Conservation (phyloP, 2,797 vertebrate species). For the Alfaro cultratus region DNA sequence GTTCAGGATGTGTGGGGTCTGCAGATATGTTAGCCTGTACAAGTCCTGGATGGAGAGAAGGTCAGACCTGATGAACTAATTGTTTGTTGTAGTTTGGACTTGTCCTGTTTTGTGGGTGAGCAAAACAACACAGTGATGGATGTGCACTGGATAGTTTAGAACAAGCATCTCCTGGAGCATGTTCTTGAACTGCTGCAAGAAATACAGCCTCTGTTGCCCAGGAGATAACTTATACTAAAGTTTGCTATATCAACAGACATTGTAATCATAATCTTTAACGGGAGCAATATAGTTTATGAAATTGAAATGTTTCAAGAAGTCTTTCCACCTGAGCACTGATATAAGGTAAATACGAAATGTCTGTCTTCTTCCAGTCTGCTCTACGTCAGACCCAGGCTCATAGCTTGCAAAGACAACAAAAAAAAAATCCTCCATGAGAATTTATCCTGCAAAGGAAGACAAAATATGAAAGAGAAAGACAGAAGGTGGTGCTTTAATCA, state of each 20-base stretch:
- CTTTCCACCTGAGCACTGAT: slow-evolving; percentile 2
- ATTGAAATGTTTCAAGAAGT: slow-evolving; percentile 3
- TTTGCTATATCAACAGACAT: neutral
- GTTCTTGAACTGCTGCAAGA: neutral
- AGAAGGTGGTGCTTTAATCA: slow-evolving; percentile 61
- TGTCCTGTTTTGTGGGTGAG: neutral
- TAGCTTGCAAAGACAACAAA: slow-evolving; percentile 25
- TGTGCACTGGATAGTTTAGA: neutral
- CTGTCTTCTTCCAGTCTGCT: slow-evolving; percentile 22
- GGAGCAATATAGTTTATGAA: slow-evolving; percentile 4
- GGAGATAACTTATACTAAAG: neutral
- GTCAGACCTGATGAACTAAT: too few relatives aligned
- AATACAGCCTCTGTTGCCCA: neutral
- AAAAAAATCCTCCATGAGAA: slow-evolving; percentile 6
- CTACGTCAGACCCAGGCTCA: slow-evolving; percentile 11
- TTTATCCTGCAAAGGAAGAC: slow-evolving; percentile 27
- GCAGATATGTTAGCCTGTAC: too few relatives aligned
- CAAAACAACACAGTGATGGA: neutral
- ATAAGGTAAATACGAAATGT: slow-evolving; percentile 5
- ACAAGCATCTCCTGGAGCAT: neutral
- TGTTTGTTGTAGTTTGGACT: neutral
- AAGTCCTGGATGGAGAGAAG: too few relatives aligned
- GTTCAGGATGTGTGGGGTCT: neutral
- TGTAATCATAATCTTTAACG: neutral
- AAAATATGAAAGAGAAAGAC: slow-evolving; percentile 50